phyloP scores from a whole-genome alignment of 2,113 vertebrate genomes.

The Psittacus erithacus region DNA sequence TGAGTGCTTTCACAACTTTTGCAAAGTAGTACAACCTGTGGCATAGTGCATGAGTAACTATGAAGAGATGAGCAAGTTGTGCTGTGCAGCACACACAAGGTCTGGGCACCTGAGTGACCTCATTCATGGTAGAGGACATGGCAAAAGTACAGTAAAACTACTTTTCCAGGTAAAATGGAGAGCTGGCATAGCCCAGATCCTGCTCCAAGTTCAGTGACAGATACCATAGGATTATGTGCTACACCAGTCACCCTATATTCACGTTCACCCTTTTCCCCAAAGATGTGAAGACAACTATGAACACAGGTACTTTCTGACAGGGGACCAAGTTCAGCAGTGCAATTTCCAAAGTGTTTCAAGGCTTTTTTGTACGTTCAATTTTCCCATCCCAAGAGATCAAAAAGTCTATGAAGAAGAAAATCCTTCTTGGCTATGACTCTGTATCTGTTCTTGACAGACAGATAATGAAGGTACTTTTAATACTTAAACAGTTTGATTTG shows the following conservation, averaged over 20 bases:
- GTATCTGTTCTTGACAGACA: not conserved
- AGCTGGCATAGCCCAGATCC: not conserved
- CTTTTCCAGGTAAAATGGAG: not conserved
- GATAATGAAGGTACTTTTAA: not conserved
- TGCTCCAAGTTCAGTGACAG: not conserved
- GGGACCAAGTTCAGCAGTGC: not conserved
- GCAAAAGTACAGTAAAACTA: not conserved
- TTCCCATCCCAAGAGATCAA: not conserved
- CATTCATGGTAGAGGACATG: not conserved
- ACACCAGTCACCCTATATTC: not conserved
- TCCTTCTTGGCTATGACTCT: not conserved
- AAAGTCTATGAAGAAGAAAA: not conserved
- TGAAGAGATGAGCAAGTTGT: fast-evolving
- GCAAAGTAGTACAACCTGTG: not conserved
- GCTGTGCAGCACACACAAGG: not conserved
- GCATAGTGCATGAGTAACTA: not conserved
- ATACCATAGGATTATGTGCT: not conserved
- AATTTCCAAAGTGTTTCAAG: not conserved
- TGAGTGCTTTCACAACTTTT: not conserved
- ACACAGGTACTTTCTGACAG: not conserved
- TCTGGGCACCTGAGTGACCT: not conserved
- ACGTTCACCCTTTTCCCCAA: not conserved
- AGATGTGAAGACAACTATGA: not conserved
- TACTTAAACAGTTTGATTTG: not conserved
- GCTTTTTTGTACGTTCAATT: not conserved